phyloP scores from a whole-genome alignment of 2,797 vertebrate species.

The Malurus leucopterus region DNA sequence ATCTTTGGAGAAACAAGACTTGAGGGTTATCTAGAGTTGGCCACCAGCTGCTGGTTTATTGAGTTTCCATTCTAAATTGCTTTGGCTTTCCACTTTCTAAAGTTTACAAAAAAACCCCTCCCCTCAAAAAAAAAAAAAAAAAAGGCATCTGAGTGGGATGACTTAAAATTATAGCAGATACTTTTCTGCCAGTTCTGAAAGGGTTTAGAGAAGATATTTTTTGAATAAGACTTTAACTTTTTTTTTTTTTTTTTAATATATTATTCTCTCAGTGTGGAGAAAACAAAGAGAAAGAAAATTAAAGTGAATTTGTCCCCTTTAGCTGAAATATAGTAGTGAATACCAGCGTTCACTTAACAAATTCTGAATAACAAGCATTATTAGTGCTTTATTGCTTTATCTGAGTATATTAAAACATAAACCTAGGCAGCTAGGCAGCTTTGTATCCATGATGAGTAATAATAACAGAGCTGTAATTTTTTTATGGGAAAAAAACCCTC shows the following conservation, averaged over 20 bases:
- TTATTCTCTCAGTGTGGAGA: not conserved
- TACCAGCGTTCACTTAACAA: not conserved
- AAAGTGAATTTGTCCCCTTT: not conserved
- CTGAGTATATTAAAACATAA: not conserved
- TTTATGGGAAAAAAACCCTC: fast-evolving
- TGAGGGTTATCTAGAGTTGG: not conserved
- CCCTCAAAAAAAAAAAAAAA: not conserved
- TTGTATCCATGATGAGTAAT: not conserved
- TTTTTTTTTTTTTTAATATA: not conserved
- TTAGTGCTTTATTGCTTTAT: not conserved
- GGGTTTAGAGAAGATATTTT: not conserved
- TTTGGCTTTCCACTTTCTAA: not conserved
- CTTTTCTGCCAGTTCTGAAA: not conserved
- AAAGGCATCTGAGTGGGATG: not conserved
- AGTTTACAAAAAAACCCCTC: fast-evolving
- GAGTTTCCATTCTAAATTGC: not conserved
- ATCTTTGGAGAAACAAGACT: not conserved
- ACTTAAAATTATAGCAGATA: not conserved
- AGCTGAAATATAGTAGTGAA: not conserved
- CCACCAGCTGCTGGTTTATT: not conserved
- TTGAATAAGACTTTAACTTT: not conserved
- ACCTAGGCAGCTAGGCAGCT: not conserved
- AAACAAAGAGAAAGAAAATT: not conserved
- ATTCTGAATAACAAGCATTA: not conserved
- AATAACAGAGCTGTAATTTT: not conserved